Percentiles rank a stretch among this genome's conserved stretches.
Evolutionary conservation across 2,113 vertebrate species (phyloP).

Genomic region (Brachirus orientalis): DNA sequence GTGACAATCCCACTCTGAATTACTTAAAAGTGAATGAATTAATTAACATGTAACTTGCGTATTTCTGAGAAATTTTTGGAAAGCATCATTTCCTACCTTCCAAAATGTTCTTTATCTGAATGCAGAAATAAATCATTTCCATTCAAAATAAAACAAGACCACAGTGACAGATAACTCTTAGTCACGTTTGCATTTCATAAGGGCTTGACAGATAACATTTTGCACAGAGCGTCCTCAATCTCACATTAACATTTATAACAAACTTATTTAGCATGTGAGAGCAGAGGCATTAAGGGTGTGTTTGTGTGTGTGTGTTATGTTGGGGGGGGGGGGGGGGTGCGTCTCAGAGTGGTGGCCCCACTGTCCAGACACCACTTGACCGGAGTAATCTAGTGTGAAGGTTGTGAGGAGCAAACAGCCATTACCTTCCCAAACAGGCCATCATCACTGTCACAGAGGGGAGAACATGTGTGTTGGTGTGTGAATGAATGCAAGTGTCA

Average conservation of each 20-base stretch:
- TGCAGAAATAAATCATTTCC: not conserved
- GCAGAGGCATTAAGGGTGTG: not conserved
- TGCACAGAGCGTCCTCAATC: conserved; percentile 24
- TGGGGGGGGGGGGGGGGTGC: not conserved
- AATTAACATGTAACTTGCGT: conserved; percentile 32
- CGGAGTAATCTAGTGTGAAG: conserved; percentile 80
- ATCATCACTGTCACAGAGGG: conserved; percentile 46
- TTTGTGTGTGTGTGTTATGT: no score
- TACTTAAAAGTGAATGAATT: no score
- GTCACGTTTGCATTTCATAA: not conserved
- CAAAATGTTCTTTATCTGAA: not conserved
- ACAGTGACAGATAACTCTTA: not conserved
- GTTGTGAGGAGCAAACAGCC: conserved; percentile 74
- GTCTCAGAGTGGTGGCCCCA: conserved; percentile 43
- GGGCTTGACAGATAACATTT: not conserved
- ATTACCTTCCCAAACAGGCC: conserved; percentile 77
- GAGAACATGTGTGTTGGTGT: conserved; percentile 8
- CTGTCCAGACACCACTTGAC: conserved; percentile 51
- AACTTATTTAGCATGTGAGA: conserved; percentile 8
- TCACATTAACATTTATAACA: conserved; percentile 37
- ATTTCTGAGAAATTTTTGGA: no score
- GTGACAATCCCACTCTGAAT: conserved; percentile 1
- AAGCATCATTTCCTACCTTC: not conserved
- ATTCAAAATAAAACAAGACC: not conserved
- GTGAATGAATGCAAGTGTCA: conserved; percentile 3